Evolutionary conservation across 2,797 vertebrate species (phyloP).

Genomic region (Mormyrops attenuatus): DNA sequence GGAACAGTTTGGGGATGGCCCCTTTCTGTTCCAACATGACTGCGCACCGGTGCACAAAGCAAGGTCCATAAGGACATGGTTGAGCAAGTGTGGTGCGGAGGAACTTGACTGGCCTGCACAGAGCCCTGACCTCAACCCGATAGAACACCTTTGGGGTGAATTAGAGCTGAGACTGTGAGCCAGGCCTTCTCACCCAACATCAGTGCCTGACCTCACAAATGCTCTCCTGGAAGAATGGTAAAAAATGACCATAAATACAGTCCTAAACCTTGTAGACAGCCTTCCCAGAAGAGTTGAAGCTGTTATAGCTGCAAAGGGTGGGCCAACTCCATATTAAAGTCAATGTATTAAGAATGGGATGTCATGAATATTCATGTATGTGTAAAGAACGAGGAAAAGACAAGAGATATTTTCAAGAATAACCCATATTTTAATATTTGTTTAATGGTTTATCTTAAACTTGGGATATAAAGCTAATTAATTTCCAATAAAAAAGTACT

Average conservation of each 20-base stretch:
- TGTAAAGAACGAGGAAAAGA: neutral
- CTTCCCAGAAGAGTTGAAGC: neutral
- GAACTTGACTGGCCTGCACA: too few relatives aligned
- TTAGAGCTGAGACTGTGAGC: neutral
- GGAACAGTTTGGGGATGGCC: neutral
- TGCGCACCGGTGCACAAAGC: neutral
- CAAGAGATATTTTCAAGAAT: neutral
- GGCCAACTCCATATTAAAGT: neutral
- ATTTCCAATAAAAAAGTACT: neutral
- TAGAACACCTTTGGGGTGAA: neutral
- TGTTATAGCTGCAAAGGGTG: neutral
- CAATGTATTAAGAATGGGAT: neutral
- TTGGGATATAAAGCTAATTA: neutral
- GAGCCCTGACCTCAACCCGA: neutral
- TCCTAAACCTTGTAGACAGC: neutral
- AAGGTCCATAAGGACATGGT: neutral
- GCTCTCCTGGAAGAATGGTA: neutral
- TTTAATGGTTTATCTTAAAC: neutral
- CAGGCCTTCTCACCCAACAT: neutral
- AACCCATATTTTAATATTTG: neutral
- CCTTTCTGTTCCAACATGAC: neutral
- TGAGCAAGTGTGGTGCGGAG: neutral
- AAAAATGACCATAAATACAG: neutral
- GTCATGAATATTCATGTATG: neutral
- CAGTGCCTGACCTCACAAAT: neutral